Evolutionary conservation across 2,888 invertebrate species (phyloP).

Genomic region (Diploptera punctata): DNA sequence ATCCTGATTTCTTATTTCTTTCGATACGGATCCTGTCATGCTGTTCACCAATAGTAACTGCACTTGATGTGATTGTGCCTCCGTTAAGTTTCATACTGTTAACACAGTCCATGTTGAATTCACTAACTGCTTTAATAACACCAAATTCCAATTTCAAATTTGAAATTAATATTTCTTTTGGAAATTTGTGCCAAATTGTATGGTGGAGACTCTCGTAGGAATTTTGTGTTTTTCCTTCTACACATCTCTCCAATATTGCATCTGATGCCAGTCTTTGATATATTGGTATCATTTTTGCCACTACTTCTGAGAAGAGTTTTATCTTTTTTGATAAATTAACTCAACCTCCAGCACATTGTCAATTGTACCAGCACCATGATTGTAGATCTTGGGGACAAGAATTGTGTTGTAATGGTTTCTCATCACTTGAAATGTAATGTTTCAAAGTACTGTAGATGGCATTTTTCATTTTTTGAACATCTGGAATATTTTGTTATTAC

Average conservation of each 20-base stretch:
- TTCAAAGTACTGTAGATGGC: not conserved
- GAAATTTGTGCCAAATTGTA: no score
- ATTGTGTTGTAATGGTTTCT: not conserved
- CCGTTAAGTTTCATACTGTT: not conserved
- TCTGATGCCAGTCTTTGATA: no score
- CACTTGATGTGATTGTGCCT: not conserved
- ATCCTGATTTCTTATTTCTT: not conserved
- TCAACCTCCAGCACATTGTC: not conserved
- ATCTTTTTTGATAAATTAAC: not conserved
- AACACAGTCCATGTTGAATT: not conserved
- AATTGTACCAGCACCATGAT: not conserved
- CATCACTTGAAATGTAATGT: not conserved
- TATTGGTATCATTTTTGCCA: no score
- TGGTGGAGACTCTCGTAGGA: not conserved
- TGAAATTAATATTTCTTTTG: not conserved
- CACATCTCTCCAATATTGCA: not conserved
- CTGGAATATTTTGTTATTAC: not conserved
- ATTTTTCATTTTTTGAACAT: not conserved
- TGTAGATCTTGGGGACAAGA: not conserved
- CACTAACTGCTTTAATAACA: not conserved
- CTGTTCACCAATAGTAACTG: not conserved
- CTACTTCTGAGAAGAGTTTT: not conserved
- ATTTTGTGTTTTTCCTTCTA: not conserved
- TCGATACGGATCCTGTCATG: not conserved
- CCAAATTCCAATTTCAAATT: not conserved